Percentiles rank a stretch among this genome's conserved stretches.
Evolutionary conservation across 2,113 vertebrate genomes (phyloP).

Genomic region (Salvator merianae): DNA sequence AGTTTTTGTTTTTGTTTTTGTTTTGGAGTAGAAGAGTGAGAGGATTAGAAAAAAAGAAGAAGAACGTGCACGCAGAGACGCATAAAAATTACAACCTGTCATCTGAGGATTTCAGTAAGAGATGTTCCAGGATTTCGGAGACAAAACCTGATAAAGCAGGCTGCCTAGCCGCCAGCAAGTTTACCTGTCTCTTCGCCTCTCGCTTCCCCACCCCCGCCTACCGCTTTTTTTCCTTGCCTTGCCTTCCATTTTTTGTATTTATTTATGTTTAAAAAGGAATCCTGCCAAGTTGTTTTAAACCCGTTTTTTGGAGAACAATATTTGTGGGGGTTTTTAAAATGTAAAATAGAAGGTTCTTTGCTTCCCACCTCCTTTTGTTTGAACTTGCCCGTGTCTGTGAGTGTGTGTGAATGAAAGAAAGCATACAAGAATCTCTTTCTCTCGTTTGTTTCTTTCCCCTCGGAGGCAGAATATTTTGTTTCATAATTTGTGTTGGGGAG

Average conservation of each 20-base stretch:
- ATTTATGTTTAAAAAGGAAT: conserved; percentile 30
- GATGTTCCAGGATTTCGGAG: conserved; percentile 40
- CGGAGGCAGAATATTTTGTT: no score
- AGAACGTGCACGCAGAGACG: no score
- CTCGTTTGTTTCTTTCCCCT: neutral
- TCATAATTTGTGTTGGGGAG: no score
- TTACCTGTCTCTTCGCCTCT: conserved; percentile 53
- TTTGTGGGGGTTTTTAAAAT: neutral
- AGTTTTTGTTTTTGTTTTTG: neutral
- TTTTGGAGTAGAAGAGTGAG: neutral
- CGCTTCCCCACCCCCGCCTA: neutral
- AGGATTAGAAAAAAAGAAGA: conserved; percentile 14
- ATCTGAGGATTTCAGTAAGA: conserved; percentile 50
- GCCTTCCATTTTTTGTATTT: conserved; percentile 4
- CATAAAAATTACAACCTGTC: conserved; percentile 52
- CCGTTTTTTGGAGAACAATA: conserved; percentile 51
- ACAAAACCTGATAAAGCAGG: conserved; percentile 62
- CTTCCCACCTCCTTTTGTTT: conserved; percentile 29
- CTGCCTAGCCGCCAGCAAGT: conserved; percentile 50
- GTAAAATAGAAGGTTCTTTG: conserved; percentile 48
- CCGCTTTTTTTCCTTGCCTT: conserved; percentile 5
- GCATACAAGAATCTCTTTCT: neutral
- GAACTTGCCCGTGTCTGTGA: conserved; percentile 18
- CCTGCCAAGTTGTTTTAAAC: conserved; percentile 43
- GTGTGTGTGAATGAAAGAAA: neutral